These are phyloP conservation scores for Hymenochirus boettgeri DNA, from an alignment of 2,113 vertebrate genomes.

Conservation along the genomic window DNA sequence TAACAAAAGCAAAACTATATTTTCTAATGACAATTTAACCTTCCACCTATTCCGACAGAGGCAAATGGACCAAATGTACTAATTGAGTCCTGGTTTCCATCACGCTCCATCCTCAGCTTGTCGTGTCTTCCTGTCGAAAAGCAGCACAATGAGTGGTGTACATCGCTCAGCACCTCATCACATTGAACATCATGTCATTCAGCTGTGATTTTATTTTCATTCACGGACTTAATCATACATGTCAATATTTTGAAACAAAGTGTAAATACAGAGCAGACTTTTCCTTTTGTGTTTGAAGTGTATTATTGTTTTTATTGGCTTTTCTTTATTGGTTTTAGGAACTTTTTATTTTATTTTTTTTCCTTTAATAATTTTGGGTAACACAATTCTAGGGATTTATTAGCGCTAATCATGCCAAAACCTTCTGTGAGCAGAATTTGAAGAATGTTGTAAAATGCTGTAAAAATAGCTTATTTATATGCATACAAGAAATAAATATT, in stretches of 20 bases:
- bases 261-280: background rate
- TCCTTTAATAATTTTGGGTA: background rate
- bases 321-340: background rate
- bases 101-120: conserved; percentile 1
- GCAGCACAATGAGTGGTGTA: background rate
- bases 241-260: background rate
- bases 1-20: background rate
- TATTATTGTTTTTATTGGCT: background rate
- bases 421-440: background rate
- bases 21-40: background rate
- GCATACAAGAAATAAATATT: conserved; percentile 1
- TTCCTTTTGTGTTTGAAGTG: background rate
- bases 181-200: conserved; percentile 10
- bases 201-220: background rate
- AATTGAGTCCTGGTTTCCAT: conserved; percentile 1
- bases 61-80: conserved; percentile 1
- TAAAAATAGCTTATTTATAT: conserved; percentile 5
- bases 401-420: conserved; percentile 1
- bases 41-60: conserved; percentile 2
- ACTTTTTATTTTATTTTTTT: background rate
- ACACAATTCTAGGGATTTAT: background rate
- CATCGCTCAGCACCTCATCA: background rate
- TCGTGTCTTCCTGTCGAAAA: conserved; percentile 5
- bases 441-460: conserved; percentile 1
- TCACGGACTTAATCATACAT: background rate